phyloP scores from a whole-genome alignment of 1,140 invertebrate species.

The Caenorhabditis tropicalis region DNA sequence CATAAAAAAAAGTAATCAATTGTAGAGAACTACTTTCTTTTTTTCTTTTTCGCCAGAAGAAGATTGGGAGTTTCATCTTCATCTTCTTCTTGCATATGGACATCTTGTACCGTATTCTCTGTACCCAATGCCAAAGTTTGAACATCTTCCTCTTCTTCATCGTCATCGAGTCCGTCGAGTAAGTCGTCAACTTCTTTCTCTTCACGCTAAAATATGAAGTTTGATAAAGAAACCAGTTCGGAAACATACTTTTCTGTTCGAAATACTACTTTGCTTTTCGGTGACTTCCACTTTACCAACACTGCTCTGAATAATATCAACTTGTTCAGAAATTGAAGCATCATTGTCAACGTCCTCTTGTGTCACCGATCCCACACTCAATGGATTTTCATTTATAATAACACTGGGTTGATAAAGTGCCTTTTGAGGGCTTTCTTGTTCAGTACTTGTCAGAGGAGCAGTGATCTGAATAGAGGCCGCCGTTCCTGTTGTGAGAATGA shows the following conservation, averaged over 20 bases:
- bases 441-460: neutral
- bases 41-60: neutral
- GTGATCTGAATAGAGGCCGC: neutral
- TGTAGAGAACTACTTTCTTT: neutral
- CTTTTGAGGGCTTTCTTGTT: neutral
- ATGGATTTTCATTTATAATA: slow-evolving; percentile 33
- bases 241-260: neutral
- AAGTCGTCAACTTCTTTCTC: slow-evolving; percentile 29
- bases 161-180: neutral
- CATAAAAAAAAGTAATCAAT: neutral
- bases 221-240: neutral
- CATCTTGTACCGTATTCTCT: neutral
- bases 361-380: neutral
- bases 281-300: slow-evolving; percentile 9
- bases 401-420: slow-evolving; percentile 36
- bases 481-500: neutral
- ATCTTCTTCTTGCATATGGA: neutral
- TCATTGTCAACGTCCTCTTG: slow-evolving; percentile 39
- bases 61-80: neutral
- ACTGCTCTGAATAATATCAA: neutral
- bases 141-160: slow-evolving; percentile 5
- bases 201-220: slow-evolving; percentile 7
- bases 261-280: neutral
- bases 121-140: neutral
- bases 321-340: neutral